phyloP scores from a whole-genome alignment of 2,797 vertebrate genomes.

The Ateles fusciceps region DNA sequence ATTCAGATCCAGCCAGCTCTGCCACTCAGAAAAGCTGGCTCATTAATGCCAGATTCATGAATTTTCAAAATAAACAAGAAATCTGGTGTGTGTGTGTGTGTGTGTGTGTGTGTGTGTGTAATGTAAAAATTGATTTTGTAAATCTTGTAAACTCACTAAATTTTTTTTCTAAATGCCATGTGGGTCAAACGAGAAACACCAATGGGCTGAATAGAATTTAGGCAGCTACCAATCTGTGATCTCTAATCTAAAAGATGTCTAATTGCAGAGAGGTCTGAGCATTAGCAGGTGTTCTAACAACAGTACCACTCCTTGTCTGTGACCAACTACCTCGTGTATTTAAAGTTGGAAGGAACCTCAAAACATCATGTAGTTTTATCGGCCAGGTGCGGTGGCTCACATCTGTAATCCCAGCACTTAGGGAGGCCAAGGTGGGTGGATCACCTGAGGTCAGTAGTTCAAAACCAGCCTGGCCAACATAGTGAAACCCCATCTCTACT shows the following conservation, averaged over 20 bases:
- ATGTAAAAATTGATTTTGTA: slow-evolving; percentile 10
- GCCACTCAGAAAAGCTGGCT: not conserved
- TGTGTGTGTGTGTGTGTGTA: not conserved
- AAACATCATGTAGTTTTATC: not conserved
- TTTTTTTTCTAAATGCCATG: not conserved
- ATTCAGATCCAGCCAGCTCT: not conserved
- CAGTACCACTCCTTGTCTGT: not conserved
- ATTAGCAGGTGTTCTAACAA: not conserved
- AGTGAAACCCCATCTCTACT: not conserved
- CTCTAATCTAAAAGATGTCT: not conserved
- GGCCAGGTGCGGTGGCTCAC: not conserved
- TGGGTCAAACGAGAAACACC: not conserved
- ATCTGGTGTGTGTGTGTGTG: not conserved
- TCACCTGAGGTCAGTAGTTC: not conserved
- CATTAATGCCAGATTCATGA: not conserved
- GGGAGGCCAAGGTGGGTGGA: not conserved
- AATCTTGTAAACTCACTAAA: not conserved
- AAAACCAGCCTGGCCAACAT: not conserved
- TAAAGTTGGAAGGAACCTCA: not conserved
- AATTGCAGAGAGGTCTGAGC: not conserved
- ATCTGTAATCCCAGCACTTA: not conserved
- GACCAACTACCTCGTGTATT: not conserved
- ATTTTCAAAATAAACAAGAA: slow-evolving; percentile 34
- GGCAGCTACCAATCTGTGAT: not conserved
- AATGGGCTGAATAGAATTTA: not conserved